phyloP scores from a whole-genome alignment of 2,888 invertebrate genomes.

The Ceratothoa steindachneri region DNA sequence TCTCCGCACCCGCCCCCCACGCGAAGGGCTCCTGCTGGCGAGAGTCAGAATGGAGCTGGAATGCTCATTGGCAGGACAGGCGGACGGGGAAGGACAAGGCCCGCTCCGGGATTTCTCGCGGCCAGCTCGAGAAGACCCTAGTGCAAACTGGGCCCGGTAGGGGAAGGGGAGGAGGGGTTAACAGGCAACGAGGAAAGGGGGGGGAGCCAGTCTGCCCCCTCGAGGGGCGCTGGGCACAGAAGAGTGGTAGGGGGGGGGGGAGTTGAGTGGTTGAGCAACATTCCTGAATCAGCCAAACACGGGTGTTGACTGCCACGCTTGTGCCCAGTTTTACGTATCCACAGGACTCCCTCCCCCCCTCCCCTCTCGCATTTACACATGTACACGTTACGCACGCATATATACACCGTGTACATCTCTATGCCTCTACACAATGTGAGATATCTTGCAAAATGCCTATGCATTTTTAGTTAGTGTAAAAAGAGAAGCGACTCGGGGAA shows the following conservation, averaged over 20 bases:
- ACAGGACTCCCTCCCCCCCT: not conserved
- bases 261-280: not conserved
- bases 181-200: not conserved
- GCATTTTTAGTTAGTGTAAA: too few species aligned
- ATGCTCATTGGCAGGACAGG: not conserved
- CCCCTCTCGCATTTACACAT: not conserved
- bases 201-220: not conserved
- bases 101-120: not conserved
- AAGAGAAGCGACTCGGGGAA: too few species aligned
- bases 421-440: too few species aligned
- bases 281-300: not conserved
- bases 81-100: not conserved
- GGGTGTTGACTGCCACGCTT: not conserved
- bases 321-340: not conserved
- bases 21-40: not conserved
- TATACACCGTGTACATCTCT: too few species aligned
- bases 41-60: not conserved
- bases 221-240: not conserved
- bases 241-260: not conserved
- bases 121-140: not conserved
- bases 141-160: not conserved
- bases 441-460: too few species aligned
- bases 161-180: not conserved
- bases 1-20: not conserved
- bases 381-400: not conserved